Conservation (phyloP, 1,140 invertebrate genomes). For the Hycleus cichorii region DNA sequence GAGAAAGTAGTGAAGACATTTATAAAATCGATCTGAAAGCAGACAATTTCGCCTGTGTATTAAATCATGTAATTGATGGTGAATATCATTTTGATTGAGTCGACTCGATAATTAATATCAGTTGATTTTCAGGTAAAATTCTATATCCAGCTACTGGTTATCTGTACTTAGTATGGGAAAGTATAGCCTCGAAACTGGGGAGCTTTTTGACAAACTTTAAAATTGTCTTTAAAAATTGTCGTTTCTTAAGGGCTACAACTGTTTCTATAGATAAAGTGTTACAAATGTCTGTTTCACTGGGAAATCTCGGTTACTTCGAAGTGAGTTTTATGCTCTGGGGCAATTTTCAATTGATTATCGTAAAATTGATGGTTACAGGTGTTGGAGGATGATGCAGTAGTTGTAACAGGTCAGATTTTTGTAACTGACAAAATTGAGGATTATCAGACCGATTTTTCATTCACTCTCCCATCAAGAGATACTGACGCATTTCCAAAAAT, state of each 20-base stretch:
- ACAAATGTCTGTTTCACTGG: conserved; percentile 76
- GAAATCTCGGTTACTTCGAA: conserved; percentile 72
- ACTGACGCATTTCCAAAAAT: too few species aligned
- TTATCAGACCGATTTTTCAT: too few species aligned
- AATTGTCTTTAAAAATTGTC: conserved; percentile 50
- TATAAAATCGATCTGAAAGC: conserved; percentile 39
- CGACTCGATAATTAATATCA: too few species aligned
- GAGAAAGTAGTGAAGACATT: not conserved
- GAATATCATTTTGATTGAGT: too few species aligned
- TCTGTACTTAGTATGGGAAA: conserved; percentile 77
- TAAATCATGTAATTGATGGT: conserved; percentile 79
- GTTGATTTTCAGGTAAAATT: conserved; percentile 47
- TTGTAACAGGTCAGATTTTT: too few species aligned
- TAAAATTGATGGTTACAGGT: not conserved
- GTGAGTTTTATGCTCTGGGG: conserved; percentile 27
- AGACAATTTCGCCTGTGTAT: conserved; percentile 62
- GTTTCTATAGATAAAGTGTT: conserved; percentile 51
- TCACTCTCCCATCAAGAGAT: too few species aligned
- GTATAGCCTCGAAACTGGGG: conserved; percentile 69
- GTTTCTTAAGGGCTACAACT: conserved; percentile 75
- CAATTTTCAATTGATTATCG: too few species aligned
- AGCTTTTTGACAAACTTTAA: conserved; percentile 39
- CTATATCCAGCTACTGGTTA: conserved; percentile 88
- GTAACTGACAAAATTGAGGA: too few species aligned
- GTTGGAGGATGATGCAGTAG: too few species aligned